Conservation (phyloP, 2,888 invertebrate species). For the Cephus rjabovi region DNA sequence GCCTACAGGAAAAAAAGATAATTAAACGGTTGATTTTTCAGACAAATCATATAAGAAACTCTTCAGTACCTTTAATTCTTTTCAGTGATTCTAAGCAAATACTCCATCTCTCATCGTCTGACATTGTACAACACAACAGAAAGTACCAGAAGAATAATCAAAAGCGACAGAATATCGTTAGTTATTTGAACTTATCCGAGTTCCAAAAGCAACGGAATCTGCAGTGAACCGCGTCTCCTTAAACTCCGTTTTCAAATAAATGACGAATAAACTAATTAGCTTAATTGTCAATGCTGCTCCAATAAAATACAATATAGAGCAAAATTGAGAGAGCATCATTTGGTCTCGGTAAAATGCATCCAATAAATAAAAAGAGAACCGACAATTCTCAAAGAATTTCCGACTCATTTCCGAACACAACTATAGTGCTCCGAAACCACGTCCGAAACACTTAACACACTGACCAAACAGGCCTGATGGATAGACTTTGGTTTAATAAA, state of each 20-base stretch:
- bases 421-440: no score
- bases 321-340: neutral
- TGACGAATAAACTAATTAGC: neutral
- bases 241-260: neutral
- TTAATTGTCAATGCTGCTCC: neutral
- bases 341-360: no score
- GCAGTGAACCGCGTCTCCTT: neutral
- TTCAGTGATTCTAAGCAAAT: conserved; percentile 24
- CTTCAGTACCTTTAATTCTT: conserved; percentile 28
- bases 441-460: no score
- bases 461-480: neutral
- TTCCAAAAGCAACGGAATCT: neutral
- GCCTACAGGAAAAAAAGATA: neutral
- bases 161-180: no score
- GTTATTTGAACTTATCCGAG: neutral
- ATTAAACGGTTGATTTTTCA: neutral
- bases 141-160: neutral
- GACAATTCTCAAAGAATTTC: no score
- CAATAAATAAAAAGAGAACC: no score
- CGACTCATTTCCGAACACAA: no score
- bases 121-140: conserved; percentile 16
- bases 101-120: conserved; percentile 15
- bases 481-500: neutral
- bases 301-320: neutral
- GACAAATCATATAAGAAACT: neutral